Evolutionary conservation across 2,113 vertebrate species (phyloP).

Genomic region (Neolamprologus tretocephalus): DNA sequence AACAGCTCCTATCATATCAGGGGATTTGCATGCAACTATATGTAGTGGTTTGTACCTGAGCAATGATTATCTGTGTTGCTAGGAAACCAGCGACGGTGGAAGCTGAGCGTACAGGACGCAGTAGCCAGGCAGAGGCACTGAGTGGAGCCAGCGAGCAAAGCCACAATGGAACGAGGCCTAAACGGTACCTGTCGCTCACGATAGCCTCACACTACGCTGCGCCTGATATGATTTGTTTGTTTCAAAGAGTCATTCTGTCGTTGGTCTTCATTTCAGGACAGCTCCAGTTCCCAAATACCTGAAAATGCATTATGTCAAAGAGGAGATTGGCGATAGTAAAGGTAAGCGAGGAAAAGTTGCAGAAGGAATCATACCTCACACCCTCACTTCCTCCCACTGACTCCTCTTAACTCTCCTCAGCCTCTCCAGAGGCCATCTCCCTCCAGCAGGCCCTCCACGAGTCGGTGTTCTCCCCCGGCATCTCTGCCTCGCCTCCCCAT

Average conservation of each 20-base stretch:
- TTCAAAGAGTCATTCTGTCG: background rate
- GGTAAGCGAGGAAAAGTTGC: constrained; percentile 44
- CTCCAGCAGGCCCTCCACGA: constrained; percentile 87
- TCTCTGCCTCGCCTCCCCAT: constrained; percentile 74
- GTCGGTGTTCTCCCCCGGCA: constrained; percentile 83
- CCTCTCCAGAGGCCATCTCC: constrained; percentile 66
- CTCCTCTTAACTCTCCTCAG: background rate
- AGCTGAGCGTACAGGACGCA: constrained; percentile 63
- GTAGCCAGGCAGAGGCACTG: constrained; percentile 55
- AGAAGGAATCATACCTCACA: background rate
- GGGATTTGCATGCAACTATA: background rate
- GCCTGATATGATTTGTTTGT: background rate
- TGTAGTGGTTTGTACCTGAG: background rate
- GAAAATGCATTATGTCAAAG: constrained; percentile 81
- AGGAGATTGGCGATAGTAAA: constrained; percentile 74
- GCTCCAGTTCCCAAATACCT: constrained; percentile 74
- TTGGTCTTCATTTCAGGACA: constrained; percentile 56
- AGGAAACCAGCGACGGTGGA: constrained; percentile 54
- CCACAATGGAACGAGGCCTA: constrained; percentile 59
- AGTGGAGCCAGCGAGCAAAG: constrained; percentile 58
- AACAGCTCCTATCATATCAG: background rate
- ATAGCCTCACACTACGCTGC: background rate
- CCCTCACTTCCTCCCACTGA: background rate
- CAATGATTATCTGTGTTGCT: constrained; percentile 52
- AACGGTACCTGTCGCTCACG: constrained; percentile 45